These are phyloP conservation scores for Micromesistius poutassou DNA, from an alignment of 2,797 vertebrate genomes.

Conservation along the genomic window DNA sequence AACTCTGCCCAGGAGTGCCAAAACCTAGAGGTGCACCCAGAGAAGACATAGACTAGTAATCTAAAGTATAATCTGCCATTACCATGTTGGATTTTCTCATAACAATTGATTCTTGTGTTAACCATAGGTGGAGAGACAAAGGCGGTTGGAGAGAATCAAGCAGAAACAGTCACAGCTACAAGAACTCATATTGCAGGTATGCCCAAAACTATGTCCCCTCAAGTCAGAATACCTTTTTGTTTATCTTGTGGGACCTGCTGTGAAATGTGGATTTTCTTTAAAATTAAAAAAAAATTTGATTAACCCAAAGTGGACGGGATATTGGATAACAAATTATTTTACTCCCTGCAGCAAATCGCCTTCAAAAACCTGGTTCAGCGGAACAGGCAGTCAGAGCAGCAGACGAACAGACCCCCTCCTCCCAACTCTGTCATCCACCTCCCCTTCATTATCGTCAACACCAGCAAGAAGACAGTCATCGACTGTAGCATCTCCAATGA, in stretches of 20 bases:
- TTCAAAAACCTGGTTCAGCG: constrained; percentile 98
- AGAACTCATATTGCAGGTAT: constrained; percentile 97
- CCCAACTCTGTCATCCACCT: constrained; percentile 97
- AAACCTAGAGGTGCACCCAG: constrained; percentile 86
- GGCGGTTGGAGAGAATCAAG: constrained; percentile 95
- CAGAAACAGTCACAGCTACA: constrained; percentile 99
- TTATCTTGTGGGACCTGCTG: not conserved
- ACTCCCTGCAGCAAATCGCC: constrained; percentile 90
- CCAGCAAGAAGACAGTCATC: constrained; percentile 99
- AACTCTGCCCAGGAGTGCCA: constrained; percentile 99
- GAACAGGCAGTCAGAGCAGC: constrained; percentile 91
- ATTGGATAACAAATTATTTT: not conserved
- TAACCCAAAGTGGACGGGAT: not conserved
- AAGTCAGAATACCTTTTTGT: not conserved
- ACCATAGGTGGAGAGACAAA: constrained; percentile 91
- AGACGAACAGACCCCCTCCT: constrained; percentile 87
- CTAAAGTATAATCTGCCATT: too few relatives aligned
- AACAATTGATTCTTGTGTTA: constrained; percentile 1
- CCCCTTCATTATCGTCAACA: constrained; percentile 98
- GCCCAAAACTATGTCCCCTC: not conserved
- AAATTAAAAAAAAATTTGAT: not conserved
- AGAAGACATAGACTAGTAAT: not conserved
- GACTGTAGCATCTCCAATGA: constrained; percentile 99
- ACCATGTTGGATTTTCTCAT: not conserved
- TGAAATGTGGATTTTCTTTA: not conserved